phyloP scores from a whole-genome alignment of 2,797 vertebrate species.

The Numenius phaeopus region DNA sequence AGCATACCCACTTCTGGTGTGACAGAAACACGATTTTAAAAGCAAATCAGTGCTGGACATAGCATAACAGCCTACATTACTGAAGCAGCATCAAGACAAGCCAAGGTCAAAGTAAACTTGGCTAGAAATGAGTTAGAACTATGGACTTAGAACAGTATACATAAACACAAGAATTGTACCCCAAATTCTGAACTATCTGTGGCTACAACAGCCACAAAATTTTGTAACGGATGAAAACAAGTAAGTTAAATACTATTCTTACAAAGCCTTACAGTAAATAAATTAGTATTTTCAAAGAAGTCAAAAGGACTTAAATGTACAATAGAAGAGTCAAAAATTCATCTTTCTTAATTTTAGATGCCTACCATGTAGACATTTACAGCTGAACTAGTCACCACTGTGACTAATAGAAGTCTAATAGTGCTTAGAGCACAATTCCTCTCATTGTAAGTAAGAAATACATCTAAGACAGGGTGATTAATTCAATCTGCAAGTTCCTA shows the following conservation, averaged over 20 bases:
- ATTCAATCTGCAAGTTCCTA: background rate
- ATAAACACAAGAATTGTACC: background rate
- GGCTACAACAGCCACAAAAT: background rate
- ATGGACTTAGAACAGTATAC: background rate
- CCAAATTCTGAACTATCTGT: background rate
- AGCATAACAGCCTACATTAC: background rate
- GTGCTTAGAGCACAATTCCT: background rate
- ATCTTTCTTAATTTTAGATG: background rate
- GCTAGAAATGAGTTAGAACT: background rate
- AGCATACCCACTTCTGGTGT: background rate
- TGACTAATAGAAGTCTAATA: background rate
- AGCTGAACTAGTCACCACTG: background rate
- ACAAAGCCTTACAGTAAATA: background rate
- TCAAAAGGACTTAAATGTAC: background rate
- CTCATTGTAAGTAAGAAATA: background rate
- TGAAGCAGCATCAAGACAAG: background rate
- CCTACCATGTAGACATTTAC: background rate
- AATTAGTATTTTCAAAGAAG: background rate
- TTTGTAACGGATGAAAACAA: background rate
- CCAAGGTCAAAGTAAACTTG: background rate
- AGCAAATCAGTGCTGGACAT: background rate
- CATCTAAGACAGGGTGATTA: background rate
- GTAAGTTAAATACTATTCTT: background rate
- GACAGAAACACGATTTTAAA: background rate
- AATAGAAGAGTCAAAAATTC: background rate